phyloP scores from a whole-genome alignment of 2,888 invertebrate species.

The Mimachlamys varia region DNA sequence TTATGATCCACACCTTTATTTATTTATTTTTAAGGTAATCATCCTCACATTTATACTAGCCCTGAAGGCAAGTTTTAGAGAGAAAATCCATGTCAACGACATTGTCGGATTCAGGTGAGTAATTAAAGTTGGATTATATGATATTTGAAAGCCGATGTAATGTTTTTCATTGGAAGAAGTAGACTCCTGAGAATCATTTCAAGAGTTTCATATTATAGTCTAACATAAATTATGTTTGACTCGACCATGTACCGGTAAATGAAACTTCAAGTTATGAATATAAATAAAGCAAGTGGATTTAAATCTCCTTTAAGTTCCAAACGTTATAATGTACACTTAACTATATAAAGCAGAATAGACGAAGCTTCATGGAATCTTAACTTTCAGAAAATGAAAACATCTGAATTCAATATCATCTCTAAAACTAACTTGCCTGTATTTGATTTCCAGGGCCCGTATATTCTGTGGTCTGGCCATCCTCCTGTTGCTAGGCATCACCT shows the following conservation, averaged over 20 bases:
- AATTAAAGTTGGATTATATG: background rate
- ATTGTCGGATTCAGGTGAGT: constrained; percentile 89
- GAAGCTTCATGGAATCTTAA: too few relatives aligned
- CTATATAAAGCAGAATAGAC: too few relatives aligned
- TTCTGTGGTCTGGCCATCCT: constrained; percentile 92
- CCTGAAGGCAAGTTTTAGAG: constrained; percentile 92
- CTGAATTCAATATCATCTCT: background rate
- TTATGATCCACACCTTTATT: background rate
- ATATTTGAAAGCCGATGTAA: background rate
- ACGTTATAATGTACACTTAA: too few relatives aligned
- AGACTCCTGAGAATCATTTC: too few relatives aligned
- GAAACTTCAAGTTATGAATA: too few relatives aligned
- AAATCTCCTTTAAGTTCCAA: too few relatives aligned
- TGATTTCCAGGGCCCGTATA: constrained; percentile 87
- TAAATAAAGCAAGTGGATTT: too few relatives aligned
- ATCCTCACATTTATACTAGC: constrained; percentile 92
- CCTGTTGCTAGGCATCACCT: constrained; percentile 91
- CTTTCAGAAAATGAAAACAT: too few relatives aligned
- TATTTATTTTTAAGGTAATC: constrained; percentile 82
- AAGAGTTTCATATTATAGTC: too few relatives aligned
- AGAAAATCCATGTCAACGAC: constrained; percentile 84
- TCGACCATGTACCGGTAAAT: too few relatives aligned
- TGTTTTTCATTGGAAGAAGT: too few relatives aligned
- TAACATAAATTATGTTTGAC: too few relatives aligned
- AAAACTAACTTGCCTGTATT: background rate